phyloP scores from a whole-genome alignment of 2,888 invertebrate genomes.

The Malthinus flaveolus region DNA sequence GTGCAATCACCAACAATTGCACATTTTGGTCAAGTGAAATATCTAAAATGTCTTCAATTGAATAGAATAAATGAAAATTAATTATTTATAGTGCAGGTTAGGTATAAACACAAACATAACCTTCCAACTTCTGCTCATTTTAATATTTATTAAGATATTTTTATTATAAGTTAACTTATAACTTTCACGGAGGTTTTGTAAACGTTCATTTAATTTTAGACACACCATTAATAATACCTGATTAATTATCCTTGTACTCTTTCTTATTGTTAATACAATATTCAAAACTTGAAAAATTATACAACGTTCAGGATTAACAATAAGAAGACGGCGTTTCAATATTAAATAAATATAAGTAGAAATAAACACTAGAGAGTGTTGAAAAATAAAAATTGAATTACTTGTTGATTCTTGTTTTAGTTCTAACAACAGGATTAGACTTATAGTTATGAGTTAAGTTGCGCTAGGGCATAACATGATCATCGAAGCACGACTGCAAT shows the following conservation, averaged over 20 bases:
- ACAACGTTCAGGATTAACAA: too few species aligned
- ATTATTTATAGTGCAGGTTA: neutral
- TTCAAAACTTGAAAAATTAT: too few species aligned
- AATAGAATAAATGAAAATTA: neutral
- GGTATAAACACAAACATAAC: neutral
- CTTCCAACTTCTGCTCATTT: neutral
- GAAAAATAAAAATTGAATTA: too few species aligned
- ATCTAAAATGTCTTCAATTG: neutral
- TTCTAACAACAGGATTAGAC: too few species aligned
- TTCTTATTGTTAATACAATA: conserved; percentile 8
- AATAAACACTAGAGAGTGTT: too few species aligned
- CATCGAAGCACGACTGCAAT: too few species aligned
- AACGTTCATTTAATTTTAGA: conserved; percentile 13
- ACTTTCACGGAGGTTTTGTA: conserved; percentile 7
- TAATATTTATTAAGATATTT: conserved; percentile 8
- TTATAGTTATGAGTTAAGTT: too few species aligned
- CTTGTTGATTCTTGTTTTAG: too few species aligned
- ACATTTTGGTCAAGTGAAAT: neutral
- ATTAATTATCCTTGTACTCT: conserved; percentile 8
- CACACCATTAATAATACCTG: conserved; percentile 17
- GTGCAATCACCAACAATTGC: too few species aligned
- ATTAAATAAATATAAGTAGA: too few species aligned
- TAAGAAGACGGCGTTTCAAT: too few species aligned
- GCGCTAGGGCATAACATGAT: too few species aligned
- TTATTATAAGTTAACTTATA: conserved; percentile 14